phyloP scores from a whole-genome alignment of 2,113 vertebrate genomes.

The Acanthisitta chloris region DNA sequence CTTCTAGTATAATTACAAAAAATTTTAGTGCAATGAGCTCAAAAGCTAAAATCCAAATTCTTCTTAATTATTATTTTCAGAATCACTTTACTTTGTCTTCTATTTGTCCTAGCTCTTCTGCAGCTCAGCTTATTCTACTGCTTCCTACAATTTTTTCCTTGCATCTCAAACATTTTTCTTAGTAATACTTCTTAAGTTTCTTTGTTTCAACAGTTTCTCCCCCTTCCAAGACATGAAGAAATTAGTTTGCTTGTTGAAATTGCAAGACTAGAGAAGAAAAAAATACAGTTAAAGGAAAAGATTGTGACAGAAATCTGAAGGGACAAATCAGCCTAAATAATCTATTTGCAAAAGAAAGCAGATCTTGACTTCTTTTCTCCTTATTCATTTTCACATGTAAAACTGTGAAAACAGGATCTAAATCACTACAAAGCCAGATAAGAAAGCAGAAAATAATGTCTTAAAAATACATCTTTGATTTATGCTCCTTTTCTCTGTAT shows the following conservation, averaged over 20 bases:
- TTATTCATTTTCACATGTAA: not conserved
- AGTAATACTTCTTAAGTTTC: not conserved
- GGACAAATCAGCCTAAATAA: not conserved
- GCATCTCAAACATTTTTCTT: not conserved
- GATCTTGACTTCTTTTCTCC: not conserved
- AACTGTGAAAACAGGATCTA: not conserved
- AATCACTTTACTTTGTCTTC: not conserved
- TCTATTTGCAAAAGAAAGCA: not conserved
- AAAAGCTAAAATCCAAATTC: not conserved
- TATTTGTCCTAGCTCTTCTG: not conserved
- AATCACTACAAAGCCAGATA: not conserved
- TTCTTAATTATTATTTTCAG: not conserved
- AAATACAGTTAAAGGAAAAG: not conserved
- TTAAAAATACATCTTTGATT: not conserved
- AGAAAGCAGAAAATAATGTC: not conserved
- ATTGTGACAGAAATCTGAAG: not conserved
- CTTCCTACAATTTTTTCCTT: not conserved
- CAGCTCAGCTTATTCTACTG: not conserved
- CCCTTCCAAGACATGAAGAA: not conserved
- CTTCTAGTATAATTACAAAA: not conserved
- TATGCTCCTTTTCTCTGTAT: not conserved
- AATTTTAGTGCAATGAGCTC: not conserved
- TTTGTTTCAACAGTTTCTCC: not conserved
- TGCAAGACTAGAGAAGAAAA: not conserved
- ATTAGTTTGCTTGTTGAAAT: not conserved